These are phyloP conservation scores for Ailuropoda melanoleuca DNA, from an alignment of 2,113 vertebrate species.

Conservation along the genomic window DNA sequence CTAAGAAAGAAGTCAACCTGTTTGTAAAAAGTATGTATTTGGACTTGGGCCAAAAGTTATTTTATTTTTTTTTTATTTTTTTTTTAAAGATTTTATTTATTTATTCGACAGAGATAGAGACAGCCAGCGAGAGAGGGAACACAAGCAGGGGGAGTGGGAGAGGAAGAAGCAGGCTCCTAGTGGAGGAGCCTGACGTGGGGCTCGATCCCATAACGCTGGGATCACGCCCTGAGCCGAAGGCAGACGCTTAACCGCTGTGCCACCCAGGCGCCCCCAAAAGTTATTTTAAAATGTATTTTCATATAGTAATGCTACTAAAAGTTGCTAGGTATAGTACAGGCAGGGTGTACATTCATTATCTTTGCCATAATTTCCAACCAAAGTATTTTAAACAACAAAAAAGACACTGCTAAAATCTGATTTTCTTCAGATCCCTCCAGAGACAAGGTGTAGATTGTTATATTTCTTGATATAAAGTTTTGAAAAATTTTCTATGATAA, in stretches of 20 bases:
- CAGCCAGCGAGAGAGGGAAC: too few species aligned
- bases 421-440: not conserved
- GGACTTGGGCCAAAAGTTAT: not conserved
- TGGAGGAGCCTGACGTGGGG: too few species aligned
- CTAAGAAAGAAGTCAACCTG: conserved; percentile 14
- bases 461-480: not conserved
- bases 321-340: not conserved
- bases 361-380: not conserved
- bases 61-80: too few species aligned
- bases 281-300: conserved; percentile 37
- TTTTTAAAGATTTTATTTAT: too few species aligned
- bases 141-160: too few species aligned
- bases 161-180: too few species aligned
- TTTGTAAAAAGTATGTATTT: not conserved
- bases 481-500: conserved; percentile 20
- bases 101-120: too few species aligned
- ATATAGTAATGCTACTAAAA: not conserved
- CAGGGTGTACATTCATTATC: not conserved
- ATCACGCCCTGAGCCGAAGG: too few species aligned
- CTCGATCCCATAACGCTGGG: too few species aligned
- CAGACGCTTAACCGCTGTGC: too few species aligned
- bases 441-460: not conserved
- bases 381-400: not conserved
- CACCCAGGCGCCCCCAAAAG: too few species aligned
- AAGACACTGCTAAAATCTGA: not conserved